Evolutionary conservation across 2,888 invertebrate genomes (phyloP), one percentile per base, ranked within the genome.

Genomic region (Plusia festucae): DNA sequence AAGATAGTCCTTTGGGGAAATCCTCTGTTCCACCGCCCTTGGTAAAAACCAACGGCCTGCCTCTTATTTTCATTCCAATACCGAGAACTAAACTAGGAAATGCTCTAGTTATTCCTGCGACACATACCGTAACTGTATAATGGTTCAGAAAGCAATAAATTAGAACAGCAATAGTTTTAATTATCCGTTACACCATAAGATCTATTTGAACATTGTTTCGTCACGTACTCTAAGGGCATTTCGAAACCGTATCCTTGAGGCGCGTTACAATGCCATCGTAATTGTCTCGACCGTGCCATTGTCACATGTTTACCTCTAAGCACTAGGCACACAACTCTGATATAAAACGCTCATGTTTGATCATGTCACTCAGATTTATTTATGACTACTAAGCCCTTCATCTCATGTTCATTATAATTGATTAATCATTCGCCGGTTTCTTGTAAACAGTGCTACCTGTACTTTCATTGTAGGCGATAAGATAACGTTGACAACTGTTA

Each of bases 371-470:
- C 64, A 77, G 85, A 86, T 84, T 82, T 90, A 89, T 90, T 90
- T 90, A 90, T 82, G 74, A 79, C 81, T 69, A 76, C 71, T 83
- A 87, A 88, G 85, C 84, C 87, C 84, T 85, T 87, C 88, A 83
- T 88, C 85, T 85, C 76, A 53, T 73, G 80, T 85, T 88, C 70
- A 83, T 87, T 84, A 81, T 85, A 83, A 86, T 90, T 92, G 90
- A 92, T 93, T 90, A 89, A 88, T 88, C 88, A 91, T 78, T 79
- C 79, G 68, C 30, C 78, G 74, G 76, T 82, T 20, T 79, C 68
- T 67, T 74, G 82, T 78, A 90, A 90, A 91, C 84, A 91, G 60
- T 68, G 88, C 91, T 90, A 90, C 92, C 85, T 86, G 86, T 86
- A 76, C 83, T 85, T 84, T 85, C 75, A 68, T 82, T 84, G 72